Base-by-base conservation (phyloP, 2,113 vertebrate species). In the Dipodomys ordii region DNA sequence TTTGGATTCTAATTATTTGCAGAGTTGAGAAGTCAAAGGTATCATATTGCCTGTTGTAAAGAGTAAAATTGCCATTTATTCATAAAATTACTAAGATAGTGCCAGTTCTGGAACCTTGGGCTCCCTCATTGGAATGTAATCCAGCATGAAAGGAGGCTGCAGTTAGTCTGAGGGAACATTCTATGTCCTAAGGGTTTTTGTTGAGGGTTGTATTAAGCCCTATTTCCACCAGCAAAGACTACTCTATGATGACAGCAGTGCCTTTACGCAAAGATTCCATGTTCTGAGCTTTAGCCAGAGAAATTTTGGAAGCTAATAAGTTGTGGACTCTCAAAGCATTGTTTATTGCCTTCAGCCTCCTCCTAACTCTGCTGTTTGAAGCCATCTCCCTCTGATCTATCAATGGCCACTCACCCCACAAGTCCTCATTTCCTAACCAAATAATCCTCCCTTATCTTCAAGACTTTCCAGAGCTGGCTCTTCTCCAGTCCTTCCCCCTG, bases 41-140 rank as follows among this genome's bases (percentile, higher is more conserved):
- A 96, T 95, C 87, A n/a, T 46, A 64, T 69, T 82, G 60, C 65
- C 67, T 78, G 65, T 76, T 32, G 53, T 25, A 22, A 71, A 91
- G 15, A 95, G 53, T 86, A 62, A 95, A 95, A 92, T 79, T 49
- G 60, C 85, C 35, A 3, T 80, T 88, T 76, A 89, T 96, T 94
- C 92, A 88, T 83, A 53, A 92, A 96, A 93, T 0, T 13, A 71
- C 28, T 39, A 90, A 83, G 20, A 80, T 35, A 30, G 16, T 62
- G 86, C 79, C 62, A 87, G 22, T 90, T 69, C 32, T 88, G 53
- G 65, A 90, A 76, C 87, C 49, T 95, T 90, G 73, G 35, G 32
- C 69, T 89, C 76, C 46, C 60, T 91, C 30, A 0, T 35, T 77
- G 64, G 27, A 88, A 72, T 73, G 71, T 65, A 88, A 79, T 74